Base-by-base conservation (phyloP, 2,888 invertebrate species). In the Tipula confusa region DNA sequence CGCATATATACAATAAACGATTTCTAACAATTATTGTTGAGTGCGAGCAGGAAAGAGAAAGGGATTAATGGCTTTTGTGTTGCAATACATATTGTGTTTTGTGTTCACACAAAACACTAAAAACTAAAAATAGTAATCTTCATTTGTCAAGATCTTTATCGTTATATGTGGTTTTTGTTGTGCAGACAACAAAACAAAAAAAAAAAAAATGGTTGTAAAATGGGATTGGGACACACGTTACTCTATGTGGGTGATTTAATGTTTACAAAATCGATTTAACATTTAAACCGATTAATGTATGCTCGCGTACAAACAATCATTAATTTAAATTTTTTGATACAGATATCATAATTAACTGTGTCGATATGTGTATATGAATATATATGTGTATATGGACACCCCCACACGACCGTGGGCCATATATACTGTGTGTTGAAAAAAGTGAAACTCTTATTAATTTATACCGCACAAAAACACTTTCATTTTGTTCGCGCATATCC, bases 101-200 rank as follows among this genome's bases (percentile, higher is more conserved):
- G 64, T 64, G 2, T n/a, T 24, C 11, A 24, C 24, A 64, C 64
- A 24, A 64, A 24, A 64, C 64, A 18, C 64, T 9, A 64, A 64
- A 64, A 64, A 64, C 64, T 64, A 24, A 64, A 64, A 64, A 64
- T n/a, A 64, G 18, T 64, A 64, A 64, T 64, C 64, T 64, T 64
- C 64, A 64, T 64, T 64, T 64, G 64, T 64, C 64, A 64, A 64
- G 64, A 64, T 64, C 24, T 64, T 24, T 64, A 64, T 64, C 64
- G 64, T 24, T 64, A 24, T 43, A 1, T 64, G 11, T 33, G 9
- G 33, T 64, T 64, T 64, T 64, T 24, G 2, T 64, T 13, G 18
- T 24, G 64, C 11, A 64, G 24, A 64, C 18, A 64, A 64, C 24
- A 13, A 64, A 64, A 64, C 64, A 24, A 64, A 64, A 13, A 64